phyloP scores from a whole-genome alignment of 2,113 vertebrate species.

The Cichladusa arquata region DNA sequence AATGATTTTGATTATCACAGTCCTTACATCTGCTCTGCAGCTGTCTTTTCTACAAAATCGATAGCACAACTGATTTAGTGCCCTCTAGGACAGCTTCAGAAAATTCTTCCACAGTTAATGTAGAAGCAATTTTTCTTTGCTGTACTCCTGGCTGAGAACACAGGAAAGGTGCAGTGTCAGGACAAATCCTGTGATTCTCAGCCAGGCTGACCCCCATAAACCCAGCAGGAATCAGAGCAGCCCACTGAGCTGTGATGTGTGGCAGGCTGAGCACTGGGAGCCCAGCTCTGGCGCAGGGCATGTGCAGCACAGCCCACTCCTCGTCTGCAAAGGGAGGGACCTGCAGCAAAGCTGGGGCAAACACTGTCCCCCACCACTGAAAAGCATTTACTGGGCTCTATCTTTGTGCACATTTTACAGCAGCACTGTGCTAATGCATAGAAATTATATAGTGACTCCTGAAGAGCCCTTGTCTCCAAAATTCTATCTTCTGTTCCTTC shows the following conservation, averaged over 20 bases:
- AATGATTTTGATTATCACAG: neutral
- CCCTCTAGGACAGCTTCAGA: slow-evolving; percentile 12
- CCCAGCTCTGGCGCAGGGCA: neutral
- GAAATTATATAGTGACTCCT: neutral
- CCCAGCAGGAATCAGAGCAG: neutral
- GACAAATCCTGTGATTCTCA: neutral
- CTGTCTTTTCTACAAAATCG: neutral
- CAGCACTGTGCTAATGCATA: neutral
- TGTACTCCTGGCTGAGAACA: neutral
- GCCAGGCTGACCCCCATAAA: neutral
- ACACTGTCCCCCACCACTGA: neutral
- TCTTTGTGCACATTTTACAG: neutral
- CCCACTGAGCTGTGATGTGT: neutral
- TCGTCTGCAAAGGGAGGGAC: neutral
- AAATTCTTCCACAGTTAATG: slow-evolving; percentile 30
- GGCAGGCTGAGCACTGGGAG: neutral
- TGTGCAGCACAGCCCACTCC: neutral
- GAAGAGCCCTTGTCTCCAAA: neutral
- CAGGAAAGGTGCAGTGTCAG: slow-evolving; percentile 19
- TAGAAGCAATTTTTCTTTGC: slow-evolving; percentile 21
- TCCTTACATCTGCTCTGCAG: slow-evolving; percentile 19
- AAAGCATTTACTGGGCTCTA: neutral
- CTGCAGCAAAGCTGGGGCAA: neutral
- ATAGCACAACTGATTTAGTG: slow-evolving; percentile 28
- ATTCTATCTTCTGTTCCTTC: neutral